Base-by-base conservation (phyloP, 1,140 invertebrate genomes). In the Drosophila ercepeae region DNA sequence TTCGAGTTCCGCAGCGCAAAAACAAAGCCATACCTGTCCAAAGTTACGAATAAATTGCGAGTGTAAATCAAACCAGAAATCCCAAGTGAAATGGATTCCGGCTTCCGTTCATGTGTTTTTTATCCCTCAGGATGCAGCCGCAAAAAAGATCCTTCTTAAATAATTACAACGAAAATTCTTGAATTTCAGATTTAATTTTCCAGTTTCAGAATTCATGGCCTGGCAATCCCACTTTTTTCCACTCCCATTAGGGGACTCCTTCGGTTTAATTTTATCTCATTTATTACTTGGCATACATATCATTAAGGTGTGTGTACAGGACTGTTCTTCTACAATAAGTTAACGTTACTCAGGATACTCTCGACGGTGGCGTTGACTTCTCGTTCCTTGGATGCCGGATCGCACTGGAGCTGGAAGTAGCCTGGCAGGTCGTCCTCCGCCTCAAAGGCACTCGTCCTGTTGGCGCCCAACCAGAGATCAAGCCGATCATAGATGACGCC, bases 401-500 rank as follows among this genome's bases (percentile, higher is more conserved):
- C 48, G 29, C 89, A 91, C 53, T 91, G 89, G 2, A 84, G 54
- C 19, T 89, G 73, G 46, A 91, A 91, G 78, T 78, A 90, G 3
- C 51, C 89, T 4, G 89, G 89, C 49, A 90, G 58, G 41, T 91
- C 89, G 11, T 59, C n/a, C n/a, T 89, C 89, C 1, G 50, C 23
- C 4, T 67, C 86, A 5, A 90, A 91, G 51, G 69, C 76, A 36
- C 61, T 82, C 0, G 70, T 74, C 29, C 64, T 64, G 29, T 78
- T 73, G 0, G 74, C 23, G 0, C 72, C 64, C 45, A 91, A 49
- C 76, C 94, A 95, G 44, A 95, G 92, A 78, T 97, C 95, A 54
- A 97, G 94, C 89, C 96, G 97, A 90, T 99, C 98, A 90, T 98
- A 98, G 82, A 99, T 98, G 18, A 99, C 95, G 23, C 96, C 98